Conservation (phyloP, 2,797 vertebrate genomes). For the Botia almorhae region DNA sequence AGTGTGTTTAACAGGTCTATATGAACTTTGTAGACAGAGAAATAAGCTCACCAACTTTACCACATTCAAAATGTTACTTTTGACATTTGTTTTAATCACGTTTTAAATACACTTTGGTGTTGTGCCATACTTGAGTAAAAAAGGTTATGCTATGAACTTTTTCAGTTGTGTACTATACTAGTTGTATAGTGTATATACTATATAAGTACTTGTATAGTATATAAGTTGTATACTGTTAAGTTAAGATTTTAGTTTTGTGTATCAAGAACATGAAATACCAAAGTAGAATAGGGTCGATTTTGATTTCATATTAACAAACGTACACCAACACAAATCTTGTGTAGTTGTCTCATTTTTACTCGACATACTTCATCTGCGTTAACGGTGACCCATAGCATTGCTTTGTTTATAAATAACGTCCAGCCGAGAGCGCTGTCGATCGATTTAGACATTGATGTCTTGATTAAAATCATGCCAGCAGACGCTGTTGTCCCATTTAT, state of each 20-base stretch:
- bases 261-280: background rate
- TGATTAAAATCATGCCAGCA: background rate
- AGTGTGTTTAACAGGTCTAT: background rate
- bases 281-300: background rate
- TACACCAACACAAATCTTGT: background rate
- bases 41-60: background rate
- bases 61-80: background rate
- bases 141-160: too few relatives aligned
- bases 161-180: too few relatives aligned
- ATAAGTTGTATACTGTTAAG: too few relatives aligned
- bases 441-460: background rate
- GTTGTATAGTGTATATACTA: too few relatives aligned
- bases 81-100: too few relatives aligned
- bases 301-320: background rate
- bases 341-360: background rate
- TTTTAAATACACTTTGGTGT: too few relatives aligned
- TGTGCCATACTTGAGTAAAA: too few relatives aligned
- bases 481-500: background rate
- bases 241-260: too few relatives aligned
- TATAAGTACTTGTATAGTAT: too few relatives aligned
- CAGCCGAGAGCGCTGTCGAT: background rate
- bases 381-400: background rate
- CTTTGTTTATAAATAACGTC: background rate
- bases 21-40: background rate
- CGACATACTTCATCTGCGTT: background rate